Percentiles rank a stretch among this genome's conserved stretches.
Evolutionary conservation across 2,113 vertebrate species (phyloP).

Genomic region (Cichladusa arquata): DNA sequence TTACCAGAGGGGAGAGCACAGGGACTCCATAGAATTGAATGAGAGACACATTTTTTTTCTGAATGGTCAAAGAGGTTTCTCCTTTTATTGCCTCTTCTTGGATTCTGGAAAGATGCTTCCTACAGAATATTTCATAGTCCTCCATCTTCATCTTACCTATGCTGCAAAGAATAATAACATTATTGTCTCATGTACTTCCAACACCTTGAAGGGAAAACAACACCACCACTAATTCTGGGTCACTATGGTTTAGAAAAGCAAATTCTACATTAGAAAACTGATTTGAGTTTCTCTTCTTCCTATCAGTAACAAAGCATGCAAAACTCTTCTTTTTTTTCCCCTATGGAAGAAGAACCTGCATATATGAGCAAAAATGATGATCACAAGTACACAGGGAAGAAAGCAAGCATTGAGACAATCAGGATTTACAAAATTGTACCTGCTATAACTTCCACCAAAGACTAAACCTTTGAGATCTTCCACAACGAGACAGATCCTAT

Average conservation of each 20-base stretch:
- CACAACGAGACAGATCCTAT: accelerated
- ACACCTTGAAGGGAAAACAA: not conserved
- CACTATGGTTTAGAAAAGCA: not conserved
- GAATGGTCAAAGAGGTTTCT: conserved; percentile 40
- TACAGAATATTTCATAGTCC: conserved; percentile 87
- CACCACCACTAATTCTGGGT: not conserved
- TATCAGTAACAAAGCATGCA: not conserved
- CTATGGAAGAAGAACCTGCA: not conserved
- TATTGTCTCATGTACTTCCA: not conserved
- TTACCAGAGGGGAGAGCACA: conserved; percentile 88
- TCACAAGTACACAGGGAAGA: not conserved
- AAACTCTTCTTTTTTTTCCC: not conserved
- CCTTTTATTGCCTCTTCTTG: conserved; percentile 66
- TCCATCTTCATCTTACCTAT: conserved; percentile 78
- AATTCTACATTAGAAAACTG: not conserved
- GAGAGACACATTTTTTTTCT: conserved; percentile 71
- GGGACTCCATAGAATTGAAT: conserved; percentile 85
- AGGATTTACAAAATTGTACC: not conserved
- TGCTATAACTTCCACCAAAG: not conserved
- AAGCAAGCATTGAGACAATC: not conserved
- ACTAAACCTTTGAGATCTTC: not conserved
- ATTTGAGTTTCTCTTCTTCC: not conserved
- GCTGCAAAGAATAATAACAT: not conserved
- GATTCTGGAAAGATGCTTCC: conserved; percentile 76
- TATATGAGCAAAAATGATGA: not conserved